Conservation (phyloP, 2,888 invertebrate genomes). For the Miltochrista miniata region DNA sequence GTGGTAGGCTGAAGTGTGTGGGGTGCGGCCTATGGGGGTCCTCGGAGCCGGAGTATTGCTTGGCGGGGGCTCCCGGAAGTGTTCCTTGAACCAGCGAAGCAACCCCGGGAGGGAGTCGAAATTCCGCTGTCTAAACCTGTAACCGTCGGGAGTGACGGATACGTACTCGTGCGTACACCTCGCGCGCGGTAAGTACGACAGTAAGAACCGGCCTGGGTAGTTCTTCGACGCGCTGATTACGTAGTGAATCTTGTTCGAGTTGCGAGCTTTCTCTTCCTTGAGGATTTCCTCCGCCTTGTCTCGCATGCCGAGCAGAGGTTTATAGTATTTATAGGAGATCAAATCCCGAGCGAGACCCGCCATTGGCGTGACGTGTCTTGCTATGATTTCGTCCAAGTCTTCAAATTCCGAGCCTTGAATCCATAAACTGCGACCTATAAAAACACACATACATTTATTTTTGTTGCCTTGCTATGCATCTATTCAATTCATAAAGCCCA, state of each 20-base stretch:
- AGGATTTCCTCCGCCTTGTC: conserved; percentile 95
- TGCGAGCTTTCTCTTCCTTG: conserved; percentile 94
- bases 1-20: conserved; percentile 79
- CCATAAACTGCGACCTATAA: conserved; percentile 86
- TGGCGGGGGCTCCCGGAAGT: conserved; percentile 96
- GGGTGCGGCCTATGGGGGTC: conserved; percentile 88
- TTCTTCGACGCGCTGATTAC: conserved; percentile 92
- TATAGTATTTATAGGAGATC: conserved; percentile 95
- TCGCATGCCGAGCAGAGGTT: conserved; percentile 89
- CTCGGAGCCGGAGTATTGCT: conserved; percentile 88
- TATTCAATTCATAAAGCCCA: not conserved
- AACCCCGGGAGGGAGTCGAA: conserved; percentile 91
- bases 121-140: conserved; percentile 93
- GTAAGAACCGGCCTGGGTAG: conserved; percentile 95
- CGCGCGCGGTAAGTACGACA: conserved; percentile 95
- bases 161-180: conserved; percentile 96
- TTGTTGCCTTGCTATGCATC: too few species aligned
- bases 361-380: conserved; percentile 98
- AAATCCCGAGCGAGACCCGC: conserved; percentile 96
- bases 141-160: conserved; percentile 95
- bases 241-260: conserved; percentile 94
- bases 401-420: conserved; percentile 98
- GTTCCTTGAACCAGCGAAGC: conserved; percentile 99
- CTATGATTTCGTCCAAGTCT: conserved; percentile 99
- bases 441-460: not conserved